Conservation (phyloP, 2,113 vertebrate genomes). For the Burhinus bistriatus region DNA sequence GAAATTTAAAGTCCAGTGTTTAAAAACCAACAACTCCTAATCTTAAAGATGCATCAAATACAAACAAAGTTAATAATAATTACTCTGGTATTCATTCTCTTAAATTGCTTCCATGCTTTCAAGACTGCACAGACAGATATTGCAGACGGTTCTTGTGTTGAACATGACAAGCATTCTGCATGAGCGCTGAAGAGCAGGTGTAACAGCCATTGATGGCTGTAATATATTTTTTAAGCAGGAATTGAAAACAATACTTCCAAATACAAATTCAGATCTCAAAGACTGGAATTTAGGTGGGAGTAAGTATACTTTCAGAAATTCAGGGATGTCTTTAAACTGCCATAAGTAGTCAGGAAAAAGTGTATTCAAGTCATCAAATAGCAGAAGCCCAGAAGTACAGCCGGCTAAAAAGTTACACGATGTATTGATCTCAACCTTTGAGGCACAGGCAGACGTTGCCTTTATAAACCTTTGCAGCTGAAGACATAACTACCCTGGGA, state of each 20-base stretch:
- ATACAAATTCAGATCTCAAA: not conserved
- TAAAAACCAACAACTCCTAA: not conserved
- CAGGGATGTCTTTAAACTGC: not conserved
- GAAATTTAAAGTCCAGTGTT: not conserved
- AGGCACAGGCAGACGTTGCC: not conserved
- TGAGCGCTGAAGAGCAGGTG: not conserved
- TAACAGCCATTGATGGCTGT: not conserved
- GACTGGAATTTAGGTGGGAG: not conserved
- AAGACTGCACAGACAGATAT: not conserved
- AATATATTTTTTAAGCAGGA: not conserved
- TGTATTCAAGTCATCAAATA: not conserved
- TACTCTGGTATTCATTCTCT: not conserved
- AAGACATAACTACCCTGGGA: not conserved
- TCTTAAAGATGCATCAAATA: not conserved
- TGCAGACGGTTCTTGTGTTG: not conserved
- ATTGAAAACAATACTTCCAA: not conserved
- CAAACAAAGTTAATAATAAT: not conserved
- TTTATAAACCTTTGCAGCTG: not conserved
- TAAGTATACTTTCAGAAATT: not conserved
- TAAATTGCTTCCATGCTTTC: not conserved
- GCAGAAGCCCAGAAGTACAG: not conserved
- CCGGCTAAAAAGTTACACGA: not conserved
- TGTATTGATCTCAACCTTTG: not conserved
- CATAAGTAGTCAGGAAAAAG: not conserved
- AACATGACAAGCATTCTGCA: not conserved